Evolutionary conservation across 2,888 invertebrate species (phyloP), one percentile per base, ranked within the genome.

Genomic region (Amblyteles armatorius): DNA sequence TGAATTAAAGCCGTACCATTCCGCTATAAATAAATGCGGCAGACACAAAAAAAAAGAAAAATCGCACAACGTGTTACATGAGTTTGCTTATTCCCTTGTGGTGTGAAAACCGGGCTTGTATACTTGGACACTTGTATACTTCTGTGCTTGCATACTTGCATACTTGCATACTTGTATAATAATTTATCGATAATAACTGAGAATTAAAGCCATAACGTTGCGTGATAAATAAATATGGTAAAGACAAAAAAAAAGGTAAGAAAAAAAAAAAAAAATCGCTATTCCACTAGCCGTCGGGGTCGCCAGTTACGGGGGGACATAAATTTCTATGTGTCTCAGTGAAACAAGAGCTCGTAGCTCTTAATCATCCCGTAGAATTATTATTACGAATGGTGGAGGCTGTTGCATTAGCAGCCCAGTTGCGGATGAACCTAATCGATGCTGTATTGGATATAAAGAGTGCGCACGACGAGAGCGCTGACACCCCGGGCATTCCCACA

Each of bases 401-500:
- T 63, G 63, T 63, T 19, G 19, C 19, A 9, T 55, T 9, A 9
- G 63, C 29, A 22, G 63, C 29, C 13, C 5, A 6, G 16, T 60
- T 29, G 60, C 63, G 71, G 52, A 52, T 33, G 16, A 52, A 71
- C 2, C 29, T 63, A 36, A 52, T 52, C 29, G 16, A 52, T n/a
- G 52, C 29, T 19, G 33, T n/a, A 29, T 44, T 9, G 55, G 33
- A 63, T 44, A 60, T 16, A n/a, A 7, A 60, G 13, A 63, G 19
- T 9, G 13, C 22, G 19, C 65, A 26, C 72, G 29, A 29, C 29
- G 29, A 29, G 29, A 29, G 29, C 65, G 55, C 67, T 67, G 50
- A 81, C 29, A 81, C 44, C 26, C 50, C 48, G 36, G 74, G 48
- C 57, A 68, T 76, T 71, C 63, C 44, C 63, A 79, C 83, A 79